Conservation (phyloP, 2,888 invertebrate species). For the Napeogenes inachia region DNA sequence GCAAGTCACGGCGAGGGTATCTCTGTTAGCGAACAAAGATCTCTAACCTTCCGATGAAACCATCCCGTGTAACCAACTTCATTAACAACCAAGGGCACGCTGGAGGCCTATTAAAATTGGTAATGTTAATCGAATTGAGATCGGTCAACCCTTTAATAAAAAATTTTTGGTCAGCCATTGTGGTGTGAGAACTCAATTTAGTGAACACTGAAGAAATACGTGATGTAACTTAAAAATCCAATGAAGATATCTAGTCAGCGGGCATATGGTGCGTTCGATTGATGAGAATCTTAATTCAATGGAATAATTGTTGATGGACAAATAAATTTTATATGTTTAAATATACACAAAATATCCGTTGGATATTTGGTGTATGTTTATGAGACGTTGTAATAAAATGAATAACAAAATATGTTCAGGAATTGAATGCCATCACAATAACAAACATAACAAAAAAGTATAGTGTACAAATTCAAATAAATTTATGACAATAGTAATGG, state of each 20-base stretch:
- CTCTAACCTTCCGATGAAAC: slow-evolving; percentile 50
- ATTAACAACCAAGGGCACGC: slow-evolving; percentile 27
- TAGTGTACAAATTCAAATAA: slow-evolving; percentile 4
- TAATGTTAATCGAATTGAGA: slow-evolving; percentile 71
- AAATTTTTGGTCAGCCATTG: slow-evolving; percentile 67
- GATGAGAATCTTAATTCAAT: no score
- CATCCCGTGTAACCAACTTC: slow-evolving; percentile 31
- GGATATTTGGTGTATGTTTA: no score
- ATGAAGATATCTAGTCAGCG: slow-evolving; percentile 57
- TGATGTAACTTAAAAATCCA: slow-evolving; percentile 56
- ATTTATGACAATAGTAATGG: slow-evolving; percentile 16
- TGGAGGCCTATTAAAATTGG: slow-evolving; percentile 47
- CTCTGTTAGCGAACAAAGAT: slow-evolving; percentile 47
- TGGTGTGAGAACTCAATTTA: slow-evolving; percentile 77
- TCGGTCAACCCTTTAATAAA: slow-evolving; percentile 75
- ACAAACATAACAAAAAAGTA: neutral
- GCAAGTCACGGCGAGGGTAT: slow-evolving; percentile 70
- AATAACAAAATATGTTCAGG: no score
- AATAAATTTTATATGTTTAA: no score
- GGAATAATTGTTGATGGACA: no score
- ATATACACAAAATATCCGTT: no score
- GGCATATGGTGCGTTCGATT: slow-evolving; percentile 5
- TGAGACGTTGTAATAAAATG: no score
- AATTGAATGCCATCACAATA: no score
- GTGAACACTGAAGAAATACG: slow-evolving; percentile 55